Evolutionary conservation across 2,888 invertebrate genomes (phyloP).

Genomic region (Dasysyrphus albostriatus): DNA sequence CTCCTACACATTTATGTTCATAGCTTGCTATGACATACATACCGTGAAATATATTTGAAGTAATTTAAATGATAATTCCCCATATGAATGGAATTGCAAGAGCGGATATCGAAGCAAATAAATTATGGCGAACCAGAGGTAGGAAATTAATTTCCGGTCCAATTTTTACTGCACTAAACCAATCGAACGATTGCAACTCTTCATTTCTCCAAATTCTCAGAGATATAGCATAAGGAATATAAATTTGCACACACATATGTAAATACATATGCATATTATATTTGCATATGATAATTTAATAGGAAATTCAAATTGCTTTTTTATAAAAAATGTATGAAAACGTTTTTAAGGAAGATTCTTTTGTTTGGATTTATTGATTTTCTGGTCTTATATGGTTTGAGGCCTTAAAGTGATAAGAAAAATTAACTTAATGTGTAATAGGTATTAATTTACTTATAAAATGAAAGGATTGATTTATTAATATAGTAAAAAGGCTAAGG

Average conservation of each 20-base stretch:
- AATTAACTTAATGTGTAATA: too few relatives aligned
- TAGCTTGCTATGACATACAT: not conserved
- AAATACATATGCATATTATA: too few relatives aligned
- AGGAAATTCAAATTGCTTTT: not conserved
- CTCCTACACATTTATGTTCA: not conserved
- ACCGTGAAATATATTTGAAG: not conserved
- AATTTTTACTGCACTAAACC: slow-evolving; percentile 15
- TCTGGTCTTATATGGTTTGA: too few relatives aligned
- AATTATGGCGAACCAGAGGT: slow-evolving; percentile 26
- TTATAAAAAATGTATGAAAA: not conserved
- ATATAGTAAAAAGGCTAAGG: too few relatives aligned
- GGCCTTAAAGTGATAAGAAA: too few relatives aligned
- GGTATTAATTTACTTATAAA: too few relatives aligned
- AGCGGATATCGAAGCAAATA: slow-evolving; percentile 39
- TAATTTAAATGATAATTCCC: slow-evolving; percentile 27
- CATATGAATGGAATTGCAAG: not conserved
- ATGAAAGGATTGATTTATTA: too few relatives aligned
- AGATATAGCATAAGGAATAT: too few relatives aligned
- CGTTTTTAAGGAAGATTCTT: too few relatives aligned
- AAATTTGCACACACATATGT: not conserved
- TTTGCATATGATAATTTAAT: not conserved
- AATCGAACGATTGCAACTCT: not conserved
- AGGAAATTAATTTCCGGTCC: slow-evolving; percentile 33
- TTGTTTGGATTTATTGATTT: too few relatives aligned
- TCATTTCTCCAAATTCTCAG: not conserved